Evolutionary conservation across 2,113 vertebrate genomes (phyloP), one percentile per base, ranked within the genome.

Genomic region (Dipodomys spectabilis): DNA sequence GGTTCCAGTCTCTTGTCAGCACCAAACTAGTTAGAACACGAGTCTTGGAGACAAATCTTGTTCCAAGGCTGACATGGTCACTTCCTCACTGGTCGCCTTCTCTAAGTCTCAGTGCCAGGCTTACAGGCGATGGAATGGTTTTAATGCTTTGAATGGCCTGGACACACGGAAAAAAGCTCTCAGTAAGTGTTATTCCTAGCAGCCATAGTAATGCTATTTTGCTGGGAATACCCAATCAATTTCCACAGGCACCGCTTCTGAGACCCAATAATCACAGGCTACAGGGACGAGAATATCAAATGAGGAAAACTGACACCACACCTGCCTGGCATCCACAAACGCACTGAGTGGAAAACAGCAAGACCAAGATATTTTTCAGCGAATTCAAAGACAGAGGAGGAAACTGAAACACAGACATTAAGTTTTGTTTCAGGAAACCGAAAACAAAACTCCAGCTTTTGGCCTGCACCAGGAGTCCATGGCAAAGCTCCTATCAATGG

Each of bases 401-500:
- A 95, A 88, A 91, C 10, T 65, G 7, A 69, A 86, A 82, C 74
- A 84, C 4, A 16, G 75, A 87, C 53, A 67, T 77, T 20, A 75
- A 88, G 79, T 88, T 88, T 71, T 72, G 32, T 84, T 80, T 91
- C 49, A 81, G 65, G 77, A 90, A 94, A 87, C 9, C 65, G 45
- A 74, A 88, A 95, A 94, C 28, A 1, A 8, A 93, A 96, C 82
- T 92, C 28, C 85, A 88, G 13, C 62, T 86, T 88, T 92, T 82
- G 22, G 16, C 85, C 84, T 82, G 39, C 84, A n/a, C 1, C 35
- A 65, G 1, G 0, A 75, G 18, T 69, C 69, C 39, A 57, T 7
- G 16, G 23, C 22, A 79, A 1, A 28, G 57, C 20, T n/a, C 35
- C 83, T 68, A 71, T 28, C n/a, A 64, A 71, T 68, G 49, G 72